These are phyloP conservation scores for Athalia cordata DNA, from an alignment of 2,888 invertebrate genomes.

Conservation along the genomic window DNA sequence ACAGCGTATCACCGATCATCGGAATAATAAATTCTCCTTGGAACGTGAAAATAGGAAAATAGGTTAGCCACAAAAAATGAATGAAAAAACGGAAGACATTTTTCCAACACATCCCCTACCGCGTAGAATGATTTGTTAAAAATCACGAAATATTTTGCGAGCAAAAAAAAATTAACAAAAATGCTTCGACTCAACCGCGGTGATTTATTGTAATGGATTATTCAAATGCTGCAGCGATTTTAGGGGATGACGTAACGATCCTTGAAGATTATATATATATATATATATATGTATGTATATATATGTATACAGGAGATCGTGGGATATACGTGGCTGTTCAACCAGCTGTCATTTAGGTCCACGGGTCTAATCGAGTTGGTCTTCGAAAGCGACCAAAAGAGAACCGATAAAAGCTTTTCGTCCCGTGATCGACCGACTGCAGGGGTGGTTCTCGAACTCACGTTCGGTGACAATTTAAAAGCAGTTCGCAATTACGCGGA, in stretches of 20 bases:
- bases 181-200: too few relatives aligned
- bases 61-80: too few relatives aligned
- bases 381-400: constrained; percentile 26
- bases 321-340: not conserved
- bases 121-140: too few relatives aligned
- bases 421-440: constrained; percentile 41
- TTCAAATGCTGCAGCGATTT: not conserved
- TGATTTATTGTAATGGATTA: too few relatives aligned
- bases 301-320: not conserved
- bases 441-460: constrained; percentile 47
- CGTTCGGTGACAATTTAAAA: constrained; percentile 68
- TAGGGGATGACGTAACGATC: not conserved
- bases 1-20: too few relatives aligned
- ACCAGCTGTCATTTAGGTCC: constrained; percentile 4
- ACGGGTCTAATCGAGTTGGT: constrained; percentile 38
- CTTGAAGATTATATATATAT: not conserved
- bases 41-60: too few relatives aligned
- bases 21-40: too few relatives aligned
- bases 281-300: not conserved
- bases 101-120: too few relatives aligned
- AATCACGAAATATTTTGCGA: too few relatives aligned
- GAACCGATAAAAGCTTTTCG: constrained; percentile 60
- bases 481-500: constrained; percentile 64
- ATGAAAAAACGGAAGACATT: too few relatives aligned
- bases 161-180: too few relatives aligned